Evolutionary conservation across 2,888 invertebrate species (phyloP), one percentile per base, ranked within the genome.

Genomic region (Tubiluchus corallicola): DNA sequence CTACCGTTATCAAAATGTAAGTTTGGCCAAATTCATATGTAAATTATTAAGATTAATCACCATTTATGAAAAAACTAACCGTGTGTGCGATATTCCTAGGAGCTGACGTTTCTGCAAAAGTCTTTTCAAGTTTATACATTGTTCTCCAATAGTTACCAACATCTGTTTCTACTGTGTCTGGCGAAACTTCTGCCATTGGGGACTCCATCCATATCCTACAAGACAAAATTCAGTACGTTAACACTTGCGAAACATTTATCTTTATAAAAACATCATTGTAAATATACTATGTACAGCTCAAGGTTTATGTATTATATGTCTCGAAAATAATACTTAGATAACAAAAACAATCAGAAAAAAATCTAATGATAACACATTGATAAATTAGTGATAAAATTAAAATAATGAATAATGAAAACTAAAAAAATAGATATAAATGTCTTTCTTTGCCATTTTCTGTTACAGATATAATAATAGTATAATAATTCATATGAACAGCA

Each of bases 101-200:
- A 0, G 74, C 72, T 0, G 84, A 83, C 47, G 72, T 69, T 20
- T 83, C 81, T 49, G 74, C 69, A 63, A 92, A 88, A 17, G 73
- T 71, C 59, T 87, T 88, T 58, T 92, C 90, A 52, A 92, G 65
- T 60, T 87, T 90, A 56, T 79, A 81, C 37, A 92, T 74, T 42
- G 76, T 75, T 51, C 87, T 73, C 63, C 76, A 76, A 51, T 71
- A 67, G 51, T 73, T 74, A 39, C 73, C 73, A 1, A 81, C 77
- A 49, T 84, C 83, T 13, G 71, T 67, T 51, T 92, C 90, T 44
- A 94, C 87, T 16, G 74, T 74, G 60, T 90, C 88, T 0, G 92
- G 92, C 60, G 87, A 82, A 54, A 77, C 75, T 42, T 76, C 75
- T 3, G 83, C 82, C 52, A 92, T 79, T 68, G 79, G 71, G 9